Conservation (phyloP, 2,113 vertebrate species). For the Neolamprologus falcicula region DNA sequence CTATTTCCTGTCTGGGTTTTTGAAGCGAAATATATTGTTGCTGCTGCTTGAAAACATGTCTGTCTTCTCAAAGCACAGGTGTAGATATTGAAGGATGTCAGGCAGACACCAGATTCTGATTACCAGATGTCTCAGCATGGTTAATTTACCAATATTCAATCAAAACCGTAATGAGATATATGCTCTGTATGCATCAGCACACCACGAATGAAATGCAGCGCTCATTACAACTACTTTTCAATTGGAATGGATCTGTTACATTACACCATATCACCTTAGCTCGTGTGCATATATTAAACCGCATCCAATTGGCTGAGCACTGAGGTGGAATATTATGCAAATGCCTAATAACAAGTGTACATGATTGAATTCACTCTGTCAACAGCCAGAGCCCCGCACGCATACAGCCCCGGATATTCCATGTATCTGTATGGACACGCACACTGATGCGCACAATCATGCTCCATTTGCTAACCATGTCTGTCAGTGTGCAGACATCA, state of each 20-base stretch:
- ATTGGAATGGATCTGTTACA: slow-evolving; percentile 34
- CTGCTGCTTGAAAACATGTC: neutral
- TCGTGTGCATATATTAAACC: slow-evolving; percentile 35
- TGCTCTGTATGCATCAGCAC: slow-evolving; percentile 29
- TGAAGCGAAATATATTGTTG: neutral
- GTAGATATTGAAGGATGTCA: neutral
- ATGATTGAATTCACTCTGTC: slow-evolving; percentile 62
- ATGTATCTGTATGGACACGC: neutral
- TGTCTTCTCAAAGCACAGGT: neutral
- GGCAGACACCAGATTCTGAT: neutral
- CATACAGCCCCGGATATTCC: neutral
- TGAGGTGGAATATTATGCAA: slow-evolving; percentile 62
- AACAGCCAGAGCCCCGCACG: slow-evolving; percentile 2
- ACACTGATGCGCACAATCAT: neutral
- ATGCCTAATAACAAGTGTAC: slow-evolving; percentile 62
- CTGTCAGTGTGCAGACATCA: slow-evolving; percentile 14
- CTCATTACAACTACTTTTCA: slow-evolving; percentile 38
- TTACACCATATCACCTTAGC: slow-evolving; percentile 26
- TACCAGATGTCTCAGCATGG: slow-evolving; percentile 16
- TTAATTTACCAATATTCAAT: slow-evolving; percentile 41
- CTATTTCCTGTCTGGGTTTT: neutral
- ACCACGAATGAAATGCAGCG: slow-evolving; percentile 34
- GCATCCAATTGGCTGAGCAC: slow-evolving; percentile 47
- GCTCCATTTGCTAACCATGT: slow-evolving; percentile 9
- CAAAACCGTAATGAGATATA: slow-evolving; percentile 32